Evolutionary conservation across 2,113 vertebrate species (phyloP).

Genomic region (Poeciliopsis prolifica): DNA sequence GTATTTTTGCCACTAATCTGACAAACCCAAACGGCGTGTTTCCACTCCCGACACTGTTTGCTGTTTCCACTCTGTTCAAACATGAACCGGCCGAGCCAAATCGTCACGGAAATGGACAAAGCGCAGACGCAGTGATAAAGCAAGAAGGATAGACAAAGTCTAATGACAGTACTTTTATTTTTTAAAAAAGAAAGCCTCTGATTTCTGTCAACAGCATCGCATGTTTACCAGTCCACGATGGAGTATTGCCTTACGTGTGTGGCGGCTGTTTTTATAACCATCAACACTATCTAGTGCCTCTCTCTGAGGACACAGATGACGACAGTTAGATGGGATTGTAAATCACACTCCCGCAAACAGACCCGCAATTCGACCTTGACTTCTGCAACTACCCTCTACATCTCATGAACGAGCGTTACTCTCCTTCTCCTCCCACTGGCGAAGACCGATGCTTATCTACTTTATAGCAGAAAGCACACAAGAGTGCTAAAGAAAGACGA

Average conservation of each 20-base stretch:
- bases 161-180: slow-evolving; percentile 16
- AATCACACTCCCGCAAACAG: slow-evolving; percentile 53
- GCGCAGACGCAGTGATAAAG: background rate
- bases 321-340: slow-evolving; percentile 67
- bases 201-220: slow-evolving; percentile 65
- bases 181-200: slow-evolving; percentile 27
- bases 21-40: background rate
- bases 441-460: slow-evolving; percentile 67
- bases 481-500: slow-evolving; percentile 6
- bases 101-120: background rate
- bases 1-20: too few relatives aligned
- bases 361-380: slow-evolving; percentile 68
- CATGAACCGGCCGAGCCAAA: background rate
- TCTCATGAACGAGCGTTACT: slow-evolving; percentile 68
- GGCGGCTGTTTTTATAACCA: slow-evolving; percentile 25
- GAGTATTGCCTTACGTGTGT: slow-evolving; percentile 48
- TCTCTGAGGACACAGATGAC: slow-evolving; percentile 74
- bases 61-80: background rate
- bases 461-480: slow-evolving; percentile 50
- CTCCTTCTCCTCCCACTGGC: slow-evolving; percentile 41
- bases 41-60: background rate
- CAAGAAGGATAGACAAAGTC: slow-evolving; percentile 2
- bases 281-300: slow-evolving; percentile 56
- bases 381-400: slow-evolving; percentile 51
- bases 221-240: slow-evolving; percentile 58